Evolutionary conservation across 1,140 invertebrate genomes (phyloP), one percentile per base, ranked within the genome.

Genomic region (Cotesia chilonis): DNA sequence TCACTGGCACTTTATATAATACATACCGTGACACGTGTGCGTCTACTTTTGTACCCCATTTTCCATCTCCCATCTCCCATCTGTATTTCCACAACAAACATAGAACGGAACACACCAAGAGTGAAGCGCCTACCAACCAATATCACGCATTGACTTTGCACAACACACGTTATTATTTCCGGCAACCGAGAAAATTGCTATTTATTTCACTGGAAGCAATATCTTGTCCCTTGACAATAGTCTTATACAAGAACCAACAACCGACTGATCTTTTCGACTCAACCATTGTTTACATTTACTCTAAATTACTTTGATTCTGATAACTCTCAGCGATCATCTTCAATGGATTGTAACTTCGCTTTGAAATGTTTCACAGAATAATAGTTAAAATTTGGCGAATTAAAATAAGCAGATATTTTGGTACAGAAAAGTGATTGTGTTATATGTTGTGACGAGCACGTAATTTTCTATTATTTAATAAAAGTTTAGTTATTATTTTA

Each of bases 141-240:
- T 71, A 66, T 66, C 35, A 47, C 47, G 37, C 14, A 55, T 55
- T 36, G 47, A 41, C 37, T 54, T 55, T 14, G 7, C 36, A 14
- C 54, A 59, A 61, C 51, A 55, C 54, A 54, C 70, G 61, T 71
- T 71, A 71, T 71, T 71, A 71, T 64, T 71, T 71, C 70, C 70
- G 70, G 51, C 37, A 47, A 47, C 17, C 9, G 57, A 51, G 4
- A 14, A 71, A 57, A 66, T 71, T 65, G 41, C 41, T 71, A 55
- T 71, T 71, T 66, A 52, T 17, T 36, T 28, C n/a, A 20, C 28
- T 41, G 20, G 63, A 52, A 20, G 12, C 10, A 2, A 55, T 20
- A 51, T 20, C 38, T 28, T 70, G 55, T 47, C 41, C 57, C 68
- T n/a, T 14, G n/a, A n/a, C 55, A 38, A 28, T 70, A 14, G 17